A percentile compares a stretch with the other conserved stretches of the same genome.
Evolutionary conservation across 2,888 invertebrate genomes (phyloP).

Genomic region (Caenorhabditis sinica): DNA sequence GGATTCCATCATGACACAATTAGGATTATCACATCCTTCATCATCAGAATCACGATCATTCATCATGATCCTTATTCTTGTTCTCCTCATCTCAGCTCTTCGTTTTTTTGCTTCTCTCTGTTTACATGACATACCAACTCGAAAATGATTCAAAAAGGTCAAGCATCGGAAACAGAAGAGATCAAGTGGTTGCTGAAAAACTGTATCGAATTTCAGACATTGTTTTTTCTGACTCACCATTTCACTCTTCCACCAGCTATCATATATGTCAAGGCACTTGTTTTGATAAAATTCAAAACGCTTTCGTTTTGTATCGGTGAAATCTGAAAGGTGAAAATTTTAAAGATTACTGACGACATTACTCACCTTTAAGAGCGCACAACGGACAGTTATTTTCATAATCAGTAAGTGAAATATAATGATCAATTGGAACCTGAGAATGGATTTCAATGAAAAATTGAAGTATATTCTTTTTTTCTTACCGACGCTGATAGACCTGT

Average conservation of each 20-base stretch:
- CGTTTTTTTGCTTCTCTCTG: too few relatives aligned
- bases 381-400: not conserved
- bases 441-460: too few relatives aligned
- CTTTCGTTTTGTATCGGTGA: not conserved
- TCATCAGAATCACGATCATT: too few relatives aligned
- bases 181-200: not conserved
- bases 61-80: too few relatives aligned
- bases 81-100: too few relatives aligned
- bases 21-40: not conserved
- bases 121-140: not conserved
- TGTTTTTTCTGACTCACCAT: not conserved
- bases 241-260: constrained; percentile 7
- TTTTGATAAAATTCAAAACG: not conserved
- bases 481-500: not conserved
- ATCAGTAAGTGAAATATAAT: not conserved
- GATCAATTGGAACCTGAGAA: not conserved
- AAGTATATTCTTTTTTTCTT: not conserved
- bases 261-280: not conserved
- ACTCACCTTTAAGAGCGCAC: not conserved
- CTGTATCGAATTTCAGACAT: not conserved
- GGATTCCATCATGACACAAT: not conserved
- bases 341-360: not conserved
- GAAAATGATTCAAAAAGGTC: not conserved
- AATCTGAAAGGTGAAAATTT: not conserved
- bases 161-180: not conserved